Evolutionary conservation across 2,797 vertebrate genomes (phyloP).

Genomic region (Spinus olivaceus): DNA sequence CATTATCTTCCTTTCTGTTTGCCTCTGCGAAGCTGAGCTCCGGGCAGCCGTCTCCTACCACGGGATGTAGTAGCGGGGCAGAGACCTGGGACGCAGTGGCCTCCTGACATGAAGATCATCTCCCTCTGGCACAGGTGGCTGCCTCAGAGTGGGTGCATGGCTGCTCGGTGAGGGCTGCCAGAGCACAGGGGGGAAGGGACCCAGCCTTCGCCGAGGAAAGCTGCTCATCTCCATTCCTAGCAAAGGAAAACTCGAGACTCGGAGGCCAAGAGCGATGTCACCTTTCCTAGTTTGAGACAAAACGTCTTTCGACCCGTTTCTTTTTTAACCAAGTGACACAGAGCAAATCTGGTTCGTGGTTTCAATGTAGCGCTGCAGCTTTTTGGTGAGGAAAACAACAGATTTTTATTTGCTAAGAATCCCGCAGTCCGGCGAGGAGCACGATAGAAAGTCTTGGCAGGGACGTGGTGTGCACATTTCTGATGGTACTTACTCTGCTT

Average conservation of each 20-base stretch:
- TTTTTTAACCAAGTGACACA: background rate
- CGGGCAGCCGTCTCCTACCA: slow-evolving; percentile 68
- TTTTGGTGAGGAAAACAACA: background rate
- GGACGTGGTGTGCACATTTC: background rate
- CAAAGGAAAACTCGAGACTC: slow-evolving; percentile 23
- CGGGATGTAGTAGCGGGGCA: slow-evolving; percentile 64
- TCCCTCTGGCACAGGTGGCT: slow-evolving; percentile 49
- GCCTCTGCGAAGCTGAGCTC: slow-evolving; percentile 82
- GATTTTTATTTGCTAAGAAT: background rate
- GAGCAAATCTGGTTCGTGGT: background rate
- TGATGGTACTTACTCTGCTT: slow-evolving; percentile 24
- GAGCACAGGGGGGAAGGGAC: slow-evolving; percentile 48
- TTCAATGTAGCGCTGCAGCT: slow-evolving; percentile 40
- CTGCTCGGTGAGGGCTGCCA: slow-evolving; percentile 57
- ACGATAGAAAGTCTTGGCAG: background rate
- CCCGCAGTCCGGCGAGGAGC: background rate
- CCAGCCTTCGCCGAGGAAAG: slow-evolving; percentile 25
- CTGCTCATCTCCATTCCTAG: slow-evolving; percentile 30
- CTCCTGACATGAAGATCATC: slow-evolving; percentile 63
- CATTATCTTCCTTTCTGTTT: slow-evolving; percentile 75
- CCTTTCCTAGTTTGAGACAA: slow-evolving; percentile 36
- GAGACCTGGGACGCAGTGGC: slow-evolving; percentile 61
- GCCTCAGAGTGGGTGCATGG: slow-evolving; percentile 39
- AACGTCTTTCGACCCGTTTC: background rate
- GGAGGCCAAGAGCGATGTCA: slow-evolving; percentile 27